A percentile compares a stretch with the other conserved stretches of the same genome.
phyloP scores from a whole-genome alignment of 30 jellyfish, hydroid and myxozoan species.

The Aurelia aurita region DNA sequence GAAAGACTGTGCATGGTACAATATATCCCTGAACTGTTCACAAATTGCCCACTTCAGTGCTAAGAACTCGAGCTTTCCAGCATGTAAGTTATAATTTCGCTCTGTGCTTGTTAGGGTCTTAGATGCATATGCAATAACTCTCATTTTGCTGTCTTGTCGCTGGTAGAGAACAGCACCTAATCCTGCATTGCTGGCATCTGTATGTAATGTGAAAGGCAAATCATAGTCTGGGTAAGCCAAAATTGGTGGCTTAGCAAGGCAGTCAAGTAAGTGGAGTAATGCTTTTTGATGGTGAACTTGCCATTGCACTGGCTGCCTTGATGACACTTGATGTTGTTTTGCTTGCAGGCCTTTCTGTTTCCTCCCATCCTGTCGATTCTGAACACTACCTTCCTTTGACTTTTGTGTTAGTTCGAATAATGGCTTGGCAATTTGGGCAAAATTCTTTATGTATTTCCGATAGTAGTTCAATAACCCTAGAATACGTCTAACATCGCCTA shows the following conservation, averaged over 20 bases:
- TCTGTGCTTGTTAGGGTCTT: constrained; percentile 45
- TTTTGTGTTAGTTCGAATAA: background rate
- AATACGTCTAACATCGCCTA: constrained; percentile 32
- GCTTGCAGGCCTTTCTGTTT: constrained; percentile 7
- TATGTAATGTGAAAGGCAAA: constrained; percentile 28
- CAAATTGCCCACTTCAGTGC: constrained; percentile 67
- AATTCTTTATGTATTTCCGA: constrained; percentile 8
- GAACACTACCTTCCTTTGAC: background rate
- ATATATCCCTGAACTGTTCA: constrained; percentile 52
- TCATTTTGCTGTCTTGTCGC: constrained; percentile 12
- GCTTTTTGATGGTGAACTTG: background rate
- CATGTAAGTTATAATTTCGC: constrained; percentile 37
- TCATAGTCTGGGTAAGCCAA: constrained; percentile 57
- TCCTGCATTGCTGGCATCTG: constrained; percentile 53
- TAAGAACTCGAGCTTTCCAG: constrained; percentile 53
- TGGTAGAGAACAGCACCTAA: constrained; percentile 60
- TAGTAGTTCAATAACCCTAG: constrained; percentile 4
- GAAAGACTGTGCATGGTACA: constrained; percentile 44
- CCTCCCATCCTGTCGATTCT: background rate
- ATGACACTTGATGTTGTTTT: constrained; percentile 6
- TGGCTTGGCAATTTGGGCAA: constrained; percentile 20
- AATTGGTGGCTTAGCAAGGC: constrained; percentile 17
- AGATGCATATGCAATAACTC: constrained; percentile 57
- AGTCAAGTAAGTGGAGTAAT: constrained; percentile 15
- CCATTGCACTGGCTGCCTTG: constrained; percentile 33